Conservation (phyloP, 2,113 vertebrate genomes). For the Xerus inauris region DNA sequence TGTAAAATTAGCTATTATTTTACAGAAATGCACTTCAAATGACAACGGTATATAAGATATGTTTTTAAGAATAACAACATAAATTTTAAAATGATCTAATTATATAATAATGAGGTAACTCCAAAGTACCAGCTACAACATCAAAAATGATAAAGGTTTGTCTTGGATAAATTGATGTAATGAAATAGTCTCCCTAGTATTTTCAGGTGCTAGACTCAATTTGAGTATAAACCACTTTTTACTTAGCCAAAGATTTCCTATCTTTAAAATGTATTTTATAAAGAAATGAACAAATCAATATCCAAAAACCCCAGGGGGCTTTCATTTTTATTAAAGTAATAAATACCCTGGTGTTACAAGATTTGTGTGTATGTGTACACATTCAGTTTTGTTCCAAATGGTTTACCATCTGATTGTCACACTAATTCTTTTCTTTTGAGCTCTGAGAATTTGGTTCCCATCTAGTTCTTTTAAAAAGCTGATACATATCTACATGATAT, state of each 20-base stretch:
- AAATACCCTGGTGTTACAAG: neutral
- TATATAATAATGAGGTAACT: neutral
- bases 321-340: constrained; percentile 19
- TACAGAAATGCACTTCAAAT: constrained; percentile 17
- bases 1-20: constrained; percentile 24
- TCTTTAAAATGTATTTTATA: constrained; percentile 28
- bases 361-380: neutral
- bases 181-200: constrained; percentile 26
- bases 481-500: neutral
- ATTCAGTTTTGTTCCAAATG: neutral
- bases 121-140: neutral
- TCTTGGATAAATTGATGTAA: neutral
- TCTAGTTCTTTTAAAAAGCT: neutral
- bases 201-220: neutral
- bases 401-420: neutral
- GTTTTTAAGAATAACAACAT: neutral
- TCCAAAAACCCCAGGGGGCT: neutral
- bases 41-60: constrained; percentile 28
- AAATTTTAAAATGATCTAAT: constrained; percentile 40
- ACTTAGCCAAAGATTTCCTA: constrained; percentile 39
- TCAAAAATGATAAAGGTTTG: neutral
- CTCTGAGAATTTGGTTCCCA: neutral
- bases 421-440: neutral
- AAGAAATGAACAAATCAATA: constrained; percentile 18
- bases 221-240: constrained; percentile 35